Percentiles rank a stretch among this genome's conserved stretches.
phyloP scores from a whole-genome alignment of 2,888 invertebrate species.

The Latrodectus hesperus region DNA sequence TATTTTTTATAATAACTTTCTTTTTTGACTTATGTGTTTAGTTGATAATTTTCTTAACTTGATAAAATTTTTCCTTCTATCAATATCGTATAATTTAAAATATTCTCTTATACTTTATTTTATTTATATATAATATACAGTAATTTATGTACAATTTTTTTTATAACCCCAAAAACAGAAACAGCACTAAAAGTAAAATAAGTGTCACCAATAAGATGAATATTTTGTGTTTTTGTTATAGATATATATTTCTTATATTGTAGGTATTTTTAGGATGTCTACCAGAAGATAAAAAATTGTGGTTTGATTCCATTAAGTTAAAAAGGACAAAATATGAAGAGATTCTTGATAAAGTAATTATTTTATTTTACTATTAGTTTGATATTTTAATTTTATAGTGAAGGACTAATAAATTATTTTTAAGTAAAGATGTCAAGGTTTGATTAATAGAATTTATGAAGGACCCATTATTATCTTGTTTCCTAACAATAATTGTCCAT shows the following conservation, averaged over 20 bases:
- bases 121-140: not conserved
- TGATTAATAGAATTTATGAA: not conserved
- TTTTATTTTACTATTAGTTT: not conserved
- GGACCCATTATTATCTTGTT: not conserved
- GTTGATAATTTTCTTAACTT: not conserved
- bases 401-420: too few relatives aligned
- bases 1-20: not conserved
- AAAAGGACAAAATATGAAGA: conserved; percentile 58
- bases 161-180: not conserved
- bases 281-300: conserved; percentile 64
- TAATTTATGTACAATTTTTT: not conserved
- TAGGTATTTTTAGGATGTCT: conserved; percentile 69
- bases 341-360: conserved; percentile 57
- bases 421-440: not conserved
- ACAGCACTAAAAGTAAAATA: not conserved
- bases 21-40: not conserved
- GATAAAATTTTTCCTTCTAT: not conserved
- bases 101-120: not conserved
- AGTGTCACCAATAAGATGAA: not conserved
- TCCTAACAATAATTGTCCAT: not conserved
- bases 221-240: not conserved
- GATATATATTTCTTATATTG: not conserved
- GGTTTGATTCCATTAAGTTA: conserved; percentile 50
- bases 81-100: not conserved
- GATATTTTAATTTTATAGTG: too few relatives aligned